Percentiles rank a stretch among this genome's conserved stretches.
These are phyloP conservation scores for Pseudopleuronectes americanus DNA, from an alignment of 2,797 vertebrate genomes.

Conservation along the genomic window DNA sequence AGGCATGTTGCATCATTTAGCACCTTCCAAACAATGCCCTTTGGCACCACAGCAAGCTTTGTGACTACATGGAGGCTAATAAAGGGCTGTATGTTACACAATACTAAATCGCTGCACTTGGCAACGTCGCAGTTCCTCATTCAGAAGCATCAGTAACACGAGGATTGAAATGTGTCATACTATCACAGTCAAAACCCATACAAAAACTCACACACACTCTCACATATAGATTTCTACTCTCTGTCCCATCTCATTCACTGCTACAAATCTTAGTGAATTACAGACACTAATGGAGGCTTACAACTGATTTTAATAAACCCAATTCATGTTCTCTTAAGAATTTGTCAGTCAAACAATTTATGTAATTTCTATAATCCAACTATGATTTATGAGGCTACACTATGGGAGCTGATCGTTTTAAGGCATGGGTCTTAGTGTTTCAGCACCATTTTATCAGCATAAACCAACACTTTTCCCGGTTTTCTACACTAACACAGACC, in stretches of 20 bases:
- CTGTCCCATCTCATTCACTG: conserved; percentile 27
- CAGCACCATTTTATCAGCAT: conserved; percentile 65
- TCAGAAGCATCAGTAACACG: conserved; percentile 22
- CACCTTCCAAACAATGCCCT: conserved; percentile 74
- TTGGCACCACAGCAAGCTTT: conserved; percentile 68
- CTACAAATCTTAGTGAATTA: conserved; percentile 51
- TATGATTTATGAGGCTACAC: conserved; percentile 71
- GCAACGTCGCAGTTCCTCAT: conserved; percentile 34
- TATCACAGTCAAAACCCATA: conserved; percentile 12
- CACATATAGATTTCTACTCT: neutral
- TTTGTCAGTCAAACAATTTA: conserved; percentile 41
- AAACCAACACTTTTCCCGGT: conserved; percentile 56
- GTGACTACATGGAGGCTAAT: conserved; percentile 57
- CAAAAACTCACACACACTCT: conserved; percentile 5
- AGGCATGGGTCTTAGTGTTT: conserved; percentile 52
- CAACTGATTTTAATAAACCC: conserved; percentile 57
- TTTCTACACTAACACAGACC: conserved; percentile 41
- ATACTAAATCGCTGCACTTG: conserved; percentile 31
- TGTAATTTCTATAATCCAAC: conserved; percentile 68
- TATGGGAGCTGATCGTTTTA: conserved; percentile 33
- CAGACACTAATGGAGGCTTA: conserved; percentile 51
- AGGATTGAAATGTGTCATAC: conserved; percentile 14
- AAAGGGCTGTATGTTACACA: conserved; percentile 47
- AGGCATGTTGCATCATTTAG: conserved; percentile 82
- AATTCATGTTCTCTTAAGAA: conserved; percentile 46